phyloP scores from a whole-genome alignment of 2,888 invertebrate genomes.

The Synergus umbraculus region DNA sequence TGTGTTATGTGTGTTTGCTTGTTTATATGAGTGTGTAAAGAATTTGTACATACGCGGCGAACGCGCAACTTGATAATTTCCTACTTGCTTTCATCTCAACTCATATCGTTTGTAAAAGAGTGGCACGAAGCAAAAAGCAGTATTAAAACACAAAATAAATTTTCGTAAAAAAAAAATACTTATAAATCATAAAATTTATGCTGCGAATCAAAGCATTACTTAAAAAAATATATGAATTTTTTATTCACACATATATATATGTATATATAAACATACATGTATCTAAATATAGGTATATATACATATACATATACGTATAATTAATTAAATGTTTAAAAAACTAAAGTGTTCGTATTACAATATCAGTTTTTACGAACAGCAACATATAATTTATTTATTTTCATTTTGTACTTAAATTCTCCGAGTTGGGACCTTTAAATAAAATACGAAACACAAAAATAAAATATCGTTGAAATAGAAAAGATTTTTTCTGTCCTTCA shows the following conservation, averaged over 20 bases:
- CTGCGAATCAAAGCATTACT: background rate
- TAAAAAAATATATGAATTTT: background rate
- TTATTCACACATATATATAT: background rate
- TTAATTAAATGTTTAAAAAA: constrained; percentile 25
- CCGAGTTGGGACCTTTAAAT: background rate
- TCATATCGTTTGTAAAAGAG: constrained; percentile 28
- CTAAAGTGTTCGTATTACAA: constrained; percentile 26
- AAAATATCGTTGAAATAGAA: background rate
- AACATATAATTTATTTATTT: background rate
- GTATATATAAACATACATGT: no score
- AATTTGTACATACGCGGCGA: constrained; percentile 32
- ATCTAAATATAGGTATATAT: no score
- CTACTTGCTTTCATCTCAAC: constrained; percentile 27
- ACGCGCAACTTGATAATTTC: constrained; percentile 35
- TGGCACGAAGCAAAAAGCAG: constrained; percentile 32
- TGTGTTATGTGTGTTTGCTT: constrained; percentile 22
- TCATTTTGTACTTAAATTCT: constrained; percentile 13
- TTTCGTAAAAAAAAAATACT: constrained; percentile 5
- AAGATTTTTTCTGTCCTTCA: constrained; percentile 9
- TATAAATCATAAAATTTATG: background rate
- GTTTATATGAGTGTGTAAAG: constrained; percentile 32
- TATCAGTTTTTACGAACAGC: background rate
- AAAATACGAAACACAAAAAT: constrained; percentile 11
- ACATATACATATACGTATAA: background rate
- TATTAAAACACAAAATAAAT: constrained; percentile 4